phyloP scores from a whole-genome alignment of 2,888 invertebrate species.

The Tridacna gigas region DNA sequence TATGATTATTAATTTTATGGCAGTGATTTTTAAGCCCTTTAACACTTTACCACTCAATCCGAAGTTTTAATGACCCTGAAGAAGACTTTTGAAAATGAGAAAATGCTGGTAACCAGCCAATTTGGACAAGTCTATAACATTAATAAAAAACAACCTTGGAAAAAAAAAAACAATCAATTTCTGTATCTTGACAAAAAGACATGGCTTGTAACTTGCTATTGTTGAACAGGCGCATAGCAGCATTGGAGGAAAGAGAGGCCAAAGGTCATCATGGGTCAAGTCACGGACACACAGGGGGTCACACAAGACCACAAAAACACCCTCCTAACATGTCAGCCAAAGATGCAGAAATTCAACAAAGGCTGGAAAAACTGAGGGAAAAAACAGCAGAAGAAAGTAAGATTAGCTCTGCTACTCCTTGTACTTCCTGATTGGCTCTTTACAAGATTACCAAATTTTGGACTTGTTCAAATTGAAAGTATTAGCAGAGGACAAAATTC shows the following conservation, averaged over 20 bases:
- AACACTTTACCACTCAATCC: too few species aligned
- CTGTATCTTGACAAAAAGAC: background rate
- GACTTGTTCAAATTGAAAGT: background rate
- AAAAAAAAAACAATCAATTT: background rate
- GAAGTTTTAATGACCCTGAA: too few species aligned
- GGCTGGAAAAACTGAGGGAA: conserved; percentile 79
- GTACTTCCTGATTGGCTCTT: too few species aligned
- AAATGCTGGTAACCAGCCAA: too few species aligned
- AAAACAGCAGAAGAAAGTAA: conserved; percentile 62
- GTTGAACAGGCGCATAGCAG: conserved; percentile 74
- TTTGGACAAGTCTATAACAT: too few species aligned
- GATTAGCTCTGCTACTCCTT: background rate
- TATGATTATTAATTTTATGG: too few species aligned
- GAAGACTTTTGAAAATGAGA: too few species aligned
- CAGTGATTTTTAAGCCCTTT: too few species aligned
- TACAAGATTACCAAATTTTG: too few species aligned
- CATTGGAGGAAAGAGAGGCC: conserved; percentile 70
- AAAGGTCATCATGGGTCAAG: conserved; percentile 30
- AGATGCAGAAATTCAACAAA: conserved; percentile 80
- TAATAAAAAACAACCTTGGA: background rate
- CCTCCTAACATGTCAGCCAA: conserved; percentile 67
- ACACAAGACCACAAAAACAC: conserved; percentile 20
- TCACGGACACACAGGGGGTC: conserved; percentile 8
- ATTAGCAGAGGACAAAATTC: background rate
- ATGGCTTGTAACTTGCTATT: background rate